These are phyloP conservation scores for Sebastolobus alascanus DNA, from an alignment of 2,797 vertebrate genomes.

Conservation along the genomic window DNA sequence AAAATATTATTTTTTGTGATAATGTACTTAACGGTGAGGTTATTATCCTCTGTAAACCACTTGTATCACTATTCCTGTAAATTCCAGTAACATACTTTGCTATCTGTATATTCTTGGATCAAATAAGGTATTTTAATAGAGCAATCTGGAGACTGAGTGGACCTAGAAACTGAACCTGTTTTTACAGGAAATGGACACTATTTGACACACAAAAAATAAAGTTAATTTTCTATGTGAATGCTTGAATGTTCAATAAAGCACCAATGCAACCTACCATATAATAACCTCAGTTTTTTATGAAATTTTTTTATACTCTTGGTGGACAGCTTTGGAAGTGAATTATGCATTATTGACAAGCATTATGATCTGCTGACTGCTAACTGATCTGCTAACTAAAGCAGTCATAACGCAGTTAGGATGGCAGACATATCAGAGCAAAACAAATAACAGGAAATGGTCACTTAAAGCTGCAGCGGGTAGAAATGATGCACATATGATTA, in stretches of 20 bases:
- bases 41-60: not conserved
- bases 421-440: not conserved
- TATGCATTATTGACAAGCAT: constrained; percentile 10
- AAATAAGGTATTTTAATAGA: too few species aligned
- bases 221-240: not conserved
- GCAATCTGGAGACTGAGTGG: not conserved
- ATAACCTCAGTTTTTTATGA: not conserved
- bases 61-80: not conserved
- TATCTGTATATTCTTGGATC: too few species aligned
- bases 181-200: too few species aligned
- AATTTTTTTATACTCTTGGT: not conserved
- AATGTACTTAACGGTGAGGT: not conserved
- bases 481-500: too few species aligned
- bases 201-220: not conserved
- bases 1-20: not conserved
- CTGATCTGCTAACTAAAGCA: too few species aligned
- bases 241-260: constrained; percentile 1
- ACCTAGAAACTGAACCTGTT: too few species aligned
- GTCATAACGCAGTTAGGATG: not conserved
- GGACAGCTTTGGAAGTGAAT: constrained; percentile 25
- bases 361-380: not conserved
- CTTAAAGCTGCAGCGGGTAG: not conserved
- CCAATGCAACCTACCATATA: not conserved
- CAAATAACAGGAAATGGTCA: not conserved
- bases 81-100: not conserved